phyloP scores from a whole-genome alignment of 2,888 invertebrate species.

The Drosophila barbarae region DNA sequence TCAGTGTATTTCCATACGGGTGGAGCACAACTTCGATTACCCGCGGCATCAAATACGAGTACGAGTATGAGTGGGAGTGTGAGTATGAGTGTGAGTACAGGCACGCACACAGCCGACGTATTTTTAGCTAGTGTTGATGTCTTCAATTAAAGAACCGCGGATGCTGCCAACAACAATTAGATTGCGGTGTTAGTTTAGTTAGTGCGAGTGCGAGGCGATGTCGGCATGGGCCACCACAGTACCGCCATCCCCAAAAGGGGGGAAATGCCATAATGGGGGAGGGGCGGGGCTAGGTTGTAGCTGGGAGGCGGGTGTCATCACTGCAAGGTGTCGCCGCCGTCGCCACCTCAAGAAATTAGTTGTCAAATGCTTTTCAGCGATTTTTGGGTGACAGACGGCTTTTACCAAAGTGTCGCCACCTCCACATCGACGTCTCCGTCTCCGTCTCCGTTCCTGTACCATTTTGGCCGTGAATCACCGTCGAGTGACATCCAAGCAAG shows the following conservation, averaged over 20 bases:
- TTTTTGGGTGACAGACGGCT: constrained; percentile 64
- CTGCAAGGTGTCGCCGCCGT: constrained; percentile 59
- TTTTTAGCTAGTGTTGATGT: constrained; percentile 77
- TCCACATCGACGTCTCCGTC: not conserved
- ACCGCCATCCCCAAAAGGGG: not conserved
- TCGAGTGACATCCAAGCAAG: constrained; percentile 47
- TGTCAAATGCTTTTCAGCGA: constrained; percentile 64
- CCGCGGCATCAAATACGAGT: not conserved
- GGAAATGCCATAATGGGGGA: no score
- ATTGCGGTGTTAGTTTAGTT: constrained; percentile 66
- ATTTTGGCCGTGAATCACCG: constrained; percentile 25
- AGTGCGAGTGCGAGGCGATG: constrained; percentile 62
- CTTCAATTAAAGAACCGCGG: constrained; percentile 78
- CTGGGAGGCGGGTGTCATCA: not conserved
- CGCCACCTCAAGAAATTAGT: constrained; percentile 65
- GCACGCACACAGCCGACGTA: constrained; percentile 37
- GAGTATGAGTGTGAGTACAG: constrained; percentile 15
- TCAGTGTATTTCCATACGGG: not conserved
- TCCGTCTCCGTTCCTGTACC: not conserved
- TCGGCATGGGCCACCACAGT: constrained; percentile 8
- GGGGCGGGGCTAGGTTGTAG: not conserved
- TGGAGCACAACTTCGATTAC: constrained; percentile 6
- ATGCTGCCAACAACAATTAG: constrained; percentile 72
- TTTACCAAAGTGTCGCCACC: constrained; percentile 61
- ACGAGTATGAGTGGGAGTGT: not conserved